A percentile compares a stretch with the other conserved stretches of the same genome.
Conservation (phyloP, 1,140 invertebrate species). For the Chrysopa pallens region DNA sequence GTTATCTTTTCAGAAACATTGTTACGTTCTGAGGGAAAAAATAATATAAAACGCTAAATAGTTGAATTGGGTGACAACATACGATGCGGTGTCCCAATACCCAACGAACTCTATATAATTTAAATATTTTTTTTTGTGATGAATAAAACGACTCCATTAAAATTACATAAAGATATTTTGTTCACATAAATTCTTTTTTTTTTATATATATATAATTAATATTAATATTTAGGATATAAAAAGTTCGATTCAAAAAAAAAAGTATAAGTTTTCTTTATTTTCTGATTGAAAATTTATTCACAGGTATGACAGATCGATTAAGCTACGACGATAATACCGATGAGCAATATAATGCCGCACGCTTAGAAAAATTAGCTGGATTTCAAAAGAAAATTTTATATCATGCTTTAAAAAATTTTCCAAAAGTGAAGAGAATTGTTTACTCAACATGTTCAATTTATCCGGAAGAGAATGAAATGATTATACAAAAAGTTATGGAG, state of each 20-base stretch:
- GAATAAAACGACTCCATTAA: too few species aligned
- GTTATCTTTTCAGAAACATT: too few species aligned
- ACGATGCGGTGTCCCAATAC: too few species aligned
- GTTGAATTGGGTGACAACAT: too few species aligned
- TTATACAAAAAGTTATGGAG: slow-evolving; percentile 46
- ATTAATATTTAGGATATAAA: too few species aligned
- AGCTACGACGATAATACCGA: slow-evolving; percentile 18
- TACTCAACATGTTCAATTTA: slow-evolving; percentile 92
- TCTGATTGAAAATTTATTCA: slow-evolving; percentile 5
- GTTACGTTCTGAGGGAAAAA: too few species aligned
- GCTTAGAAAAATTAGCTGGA: slow-evolving; percentile 50
- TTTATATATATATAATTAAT: too few species aligned
- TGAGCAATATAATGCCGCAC: slow-evolving; percentile 18
- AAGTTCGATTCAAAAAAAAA: not conserved
- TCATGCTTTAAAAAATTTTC: slow-evolving; percentile 69
- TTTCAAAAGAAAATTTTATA: slow-evolving; percentile 74
- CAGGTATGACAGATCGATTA: slow-evolving; percentile 39
- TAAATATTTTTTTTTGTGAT: too few species aligned
- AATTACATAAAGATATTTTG: too few species aligned
- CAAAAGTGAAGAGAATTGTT: slow-evolving; percentile 64
- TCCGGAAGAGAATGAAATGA: slow-evolving; percentile 83
- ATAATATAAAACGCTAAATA: too few species aligned
- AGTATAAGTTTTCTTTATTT: not conserved
- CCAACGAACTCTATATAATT: too few species aligned
- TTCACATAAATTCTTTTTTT: too few species aligned